phyloP scores from a whole-genome alignment of 2,113 vertebrate species.

The Dicrurus megarhynchus region DNA sequence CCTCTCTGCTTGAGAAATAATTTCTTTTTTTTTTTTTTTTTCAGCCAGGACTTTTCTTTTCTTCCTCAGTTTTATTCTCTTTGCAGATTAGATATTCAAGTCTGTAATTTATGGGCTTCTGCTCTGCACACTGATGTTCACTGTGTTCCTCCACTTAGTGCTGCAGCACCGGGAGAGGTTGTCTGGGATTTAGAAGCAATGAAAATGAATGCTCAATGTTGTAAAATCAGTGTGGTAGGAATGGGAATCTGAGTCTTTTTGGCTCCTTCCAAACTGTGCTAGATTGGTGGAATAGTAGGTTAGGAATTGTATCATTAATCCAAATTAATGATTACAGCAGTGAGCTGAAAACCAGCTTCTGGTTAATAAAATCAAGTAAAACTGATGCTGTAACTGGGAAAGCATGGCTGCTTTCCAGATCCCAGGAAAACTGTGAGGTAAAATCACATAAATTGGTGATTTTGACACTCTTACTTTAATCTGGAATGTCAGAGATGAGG shows the following conservation, averaged over 20 bases:
- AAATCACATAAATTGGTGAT: background rate
- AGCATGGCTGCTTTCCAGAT: background rate
- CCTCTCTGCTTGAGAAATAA: background rate
- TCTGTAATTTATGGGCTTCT: background rate
- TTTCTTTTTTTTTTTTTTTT: background rate
- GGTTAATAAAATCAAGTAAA: background rate
- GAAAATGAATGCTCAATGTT: background rate
- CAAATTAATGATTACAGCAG: background rate
- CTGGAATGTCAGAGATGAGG: background rate
- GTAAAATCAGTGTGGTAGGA: background rate
- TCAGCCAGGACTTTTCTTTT: background rate
- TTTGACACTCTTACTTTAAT: background rate
- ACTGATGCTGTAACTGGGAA: background rate
- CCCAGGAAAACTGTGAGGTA: background rate
- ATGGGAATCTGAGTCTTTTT: background rate
- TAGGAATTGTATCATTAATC: background rate
- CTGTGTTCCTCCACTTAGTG: background rate
- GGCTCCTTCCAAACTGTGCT: background rate
- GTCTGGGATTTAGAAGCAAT: background rate
- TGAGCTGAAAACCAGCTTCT: background rate
- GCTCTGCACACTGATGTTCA: background rate
- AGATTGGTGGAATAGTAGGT: background rate
- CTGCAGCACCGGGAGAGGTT: background rate
- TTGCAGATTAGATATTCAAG: background rate
- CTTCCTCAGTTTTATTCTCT: background rate